Evolutionary conservation across 2,113 vertebrate species (phyloP).

Genomic region (Gopherus flavomarginatus): DNA sequence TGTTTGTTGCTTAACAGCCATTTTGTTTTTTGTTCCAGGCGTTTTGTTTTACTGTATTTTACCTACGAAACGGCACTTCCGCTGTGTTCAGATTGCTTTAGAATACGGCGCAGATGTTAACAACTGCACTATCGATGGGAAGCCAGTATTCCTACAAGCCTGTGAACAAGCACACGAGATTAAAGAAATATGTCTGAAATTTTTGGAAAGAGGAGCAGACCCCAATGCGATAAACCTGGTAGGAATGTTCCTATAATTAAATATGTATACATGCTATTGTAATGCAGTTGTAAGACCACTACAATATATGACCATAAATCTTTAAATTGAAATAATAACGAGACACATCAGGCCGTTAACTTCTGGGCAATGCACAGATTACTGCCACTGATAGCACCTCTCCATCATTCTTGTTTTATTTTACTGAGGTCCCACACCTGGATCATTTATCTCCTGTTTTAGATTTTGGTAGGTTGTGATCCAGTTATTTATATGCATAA

Average conservation of each 20-base stretch:
- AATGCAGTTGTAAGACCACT: not conserved
- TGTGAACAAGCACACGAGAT: slow-evolving; percentile 85
- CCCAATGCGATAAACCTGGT: slow-evolving; percentile 84
- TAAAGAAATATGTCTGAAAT: slow-evolving; percentile 82
- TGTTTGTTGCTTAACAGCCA: not conserved
- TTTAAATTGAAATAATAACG: slow-evolving; percentile 12
- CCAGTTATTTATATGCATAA: not conserved
- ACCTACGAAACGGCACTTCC: slow-evolving; percentile 86
- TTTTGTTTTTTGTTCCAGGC: slow-evolving; percentile 77
- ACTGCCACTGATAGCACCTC: not conserved
- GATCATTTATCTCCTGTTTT: not conserved
- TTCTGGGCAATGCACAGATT: not conserved
- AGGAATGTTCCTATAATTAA: slow-evolving; percentile 64
- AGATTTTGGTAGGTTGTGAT: not conserved
- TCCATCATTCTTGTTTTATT: not conserved
- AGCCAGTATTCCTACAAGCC: slow-evolving; percentile 87
- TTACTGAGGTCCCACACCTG: not conserved
- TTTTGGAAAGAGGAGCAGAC: slow-evolving; percentile 89
- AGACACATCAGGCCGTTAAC: not conserved
- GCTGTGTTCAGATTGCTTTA: slow-evolving; percentile 85
- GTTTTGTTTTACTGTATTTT: slow-evolving; percentile 91
- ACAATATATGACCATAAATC: not conserved
- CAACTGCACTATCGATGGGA: slow-evolving; percentile 80
- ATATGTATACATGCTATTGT: not conserved
- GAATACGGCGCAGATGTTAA: slow-evolving; percentile 87